Evolutionary conservation across 2,797 vertebrate species (phyloP).

Genomic region (Aratinga solstitialis): DNA sequence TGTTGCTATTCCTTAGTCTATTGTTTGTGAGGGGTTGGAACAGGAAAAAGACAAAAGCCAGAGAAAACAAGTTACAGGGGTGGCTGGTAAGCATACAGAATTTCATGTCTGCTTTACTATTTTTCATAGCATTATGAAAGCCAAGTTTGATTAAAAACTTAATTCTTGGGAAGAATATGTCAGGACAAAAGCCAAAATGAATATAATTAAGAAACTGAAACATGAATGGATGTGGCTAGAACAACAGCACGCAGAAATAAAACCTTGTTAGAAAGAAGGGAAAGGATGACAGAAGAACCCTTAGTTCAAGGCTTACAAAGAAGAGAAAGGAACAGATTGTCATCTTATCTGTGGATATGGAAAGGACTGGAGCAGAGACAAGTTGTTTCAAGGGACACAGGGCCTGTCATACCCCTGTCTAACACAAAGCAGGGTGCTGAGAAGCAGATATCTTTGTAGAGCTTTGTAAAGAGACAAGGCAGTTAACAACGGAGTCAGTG

Average conservation of each 20-base stretch:
- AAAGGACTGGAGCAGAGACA: neutral
- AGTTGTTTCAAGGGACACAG: neutral
- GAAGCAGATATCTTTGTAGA: neutral
- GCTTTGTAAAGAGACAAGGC: neutral
- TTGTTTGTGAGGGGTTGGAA: neutral
- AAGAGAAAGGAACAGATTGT: neutral
- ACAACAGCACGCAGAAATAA: accelerated
- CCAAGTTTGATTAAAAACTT: neutral
- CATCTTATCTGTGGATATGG: neutral
- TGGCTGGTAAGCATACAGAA: neutral
- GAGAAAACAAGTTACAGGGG: neutral
- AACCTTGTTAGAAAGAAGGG: neutral
- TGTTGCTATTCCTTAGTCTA: neutral
- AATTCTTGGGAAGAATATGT: neutral
- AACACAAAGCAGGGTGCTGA: neutral
- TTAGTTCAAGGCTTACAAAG: neutral
- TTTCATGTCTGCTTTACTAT: neutral
- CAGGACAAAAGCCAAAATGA: neutral
- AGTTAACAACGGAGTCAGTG: neutral
- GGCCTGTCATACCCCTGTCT: neutral
- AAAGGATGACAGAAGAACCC: neutral
- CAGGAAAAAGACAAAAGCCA: conserved; percentile 11
- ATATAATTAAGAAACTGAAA: neutral
- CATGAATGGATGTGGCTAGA: neutral
- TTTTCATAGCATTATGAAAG: neutral